Percentiles rank a stretch among this genome's conserved stretches.
Evolutionary conservation across 1,140 invertebrate genomes (phyloP).

Genomic region (Drosophila quadrilineata): DNA sequence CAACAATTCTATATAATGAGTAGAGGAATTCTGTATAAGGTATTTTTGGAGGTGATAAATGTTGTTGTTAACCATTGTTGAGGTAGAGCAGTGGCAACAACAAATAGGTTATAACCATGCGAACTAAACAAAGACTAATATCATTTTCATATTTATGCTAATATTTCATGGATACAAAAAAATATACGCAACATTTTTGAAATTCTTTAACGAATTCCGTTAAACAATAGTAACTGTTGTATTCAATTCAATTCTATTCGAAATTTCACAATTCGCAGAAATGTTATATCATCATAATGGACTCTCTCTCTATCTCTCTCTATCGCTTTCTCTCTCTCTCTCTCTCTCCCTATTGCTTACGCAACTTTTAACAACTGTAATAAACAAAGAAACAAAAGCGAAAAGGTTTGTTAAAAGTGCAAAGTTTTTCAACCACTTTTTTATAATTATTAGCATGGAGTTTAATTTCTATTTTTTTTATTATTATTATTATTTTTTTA

Average conservation of each 20-base stretch:
- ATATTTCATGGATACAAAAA: too few relatives aligned
- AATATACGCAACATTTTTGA: too few relatives aligned
- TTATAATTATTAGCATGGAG: slow-evolving; percentile 13
- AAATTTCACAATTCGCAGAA: slow-evolving; percentile 37
- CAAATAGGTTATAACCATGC: too few relatives aligned
- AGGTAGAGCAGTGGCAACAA: too few relatives aligned
- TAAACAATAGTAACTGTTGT: too few relatives aligned
- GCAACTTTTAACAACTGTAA: slow-evolving; percentile 10
- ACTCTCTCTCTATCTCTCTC: not conserved
- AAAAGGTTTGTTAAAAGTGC: slow-evolving; percentile 30
- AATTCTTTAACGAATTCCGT: too few relatives aligned
- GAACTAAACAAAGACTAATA: too few relatives aligned
- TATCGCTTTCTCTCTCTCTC: not conserved
- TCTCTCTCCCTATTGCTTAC: not conserved
- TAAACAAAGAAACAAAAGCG: not conserved
- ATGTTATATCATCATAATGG: slow-evolving; percentile 34
- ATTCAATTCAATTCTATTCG: too few relatives aligned
- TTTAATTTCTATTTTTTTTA: too few relatives aligned
- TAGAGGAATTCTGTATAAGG: not conserved
- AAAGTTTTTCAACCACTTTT: slow-evolving; percentile 20
- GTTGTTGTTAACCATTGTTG: slow-evolving; percentile 26
- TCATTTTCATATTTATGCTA: too few relatives aligned
- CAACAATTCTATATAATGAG: not conserved
- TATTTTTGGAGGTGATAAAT: slow-evolving; percentile 8
- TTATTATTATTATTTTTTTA: not conserved